Evolutionary conservation across 2,797 vertebrate genomes (phyloP).

Genomic region (Cossypha heuglini): DNA sequence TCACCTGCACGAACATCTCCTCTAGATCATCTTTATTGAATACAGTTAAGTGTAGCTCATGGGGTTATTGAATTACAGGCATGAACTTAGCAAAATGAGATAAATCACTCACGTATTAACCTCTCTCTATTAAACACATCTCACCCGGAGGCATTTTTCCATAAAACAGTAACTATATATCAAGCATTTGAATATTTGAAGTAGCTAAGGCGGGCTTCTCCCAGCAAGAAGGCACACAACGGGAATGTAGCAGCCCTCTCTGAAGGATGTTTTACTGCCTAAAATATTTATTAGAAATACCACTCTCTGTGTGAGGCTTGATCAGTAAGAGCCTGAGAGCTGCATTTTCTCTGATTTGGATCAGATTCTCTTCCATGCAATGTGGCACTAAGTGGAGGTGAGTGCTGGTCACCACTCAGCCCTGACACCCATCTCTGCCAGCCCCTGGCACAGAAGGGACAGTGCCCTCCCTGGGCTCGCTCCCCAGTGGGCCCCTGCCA

Average conservation of each 20-base stretch:
- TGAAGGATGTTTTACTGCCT: background rate
- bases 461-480: background rate
- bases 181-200: background rate
- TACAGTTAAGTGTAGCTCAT: conserved; percentile 51
- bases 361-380: background rate
- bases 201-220: background rate
- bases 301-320: background rate
- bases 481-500: accelerated
- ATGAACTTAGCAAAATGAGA: conserved; percentile 55
- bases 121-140: conserved; percentile 63
- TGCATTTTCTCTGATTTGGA: background rate
- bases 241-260: background rate
- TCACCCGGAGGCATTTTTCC: conserved; percentile 55
- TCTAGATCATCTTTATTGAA: conserved; percentile 66
- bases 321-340: background rate
- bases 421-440: background rate
- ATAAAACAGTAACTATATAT: conserved; percentile 25
- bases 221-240: background rate
- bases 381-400: accelerated
- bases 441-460: background rate
- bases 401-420: accelerated
- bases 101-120: conserved; percentile 62
- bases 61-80: conserved; percentile 55
- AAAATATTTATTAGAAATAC: conserved; percentile 4
- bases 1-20: conserved; percentile 7